These are phyloP conservation scores for Exephanes ischioxanthus DNA, from an alignment of 2,888 invertebrate genomes.

Conservation along the genomic window DNA sequence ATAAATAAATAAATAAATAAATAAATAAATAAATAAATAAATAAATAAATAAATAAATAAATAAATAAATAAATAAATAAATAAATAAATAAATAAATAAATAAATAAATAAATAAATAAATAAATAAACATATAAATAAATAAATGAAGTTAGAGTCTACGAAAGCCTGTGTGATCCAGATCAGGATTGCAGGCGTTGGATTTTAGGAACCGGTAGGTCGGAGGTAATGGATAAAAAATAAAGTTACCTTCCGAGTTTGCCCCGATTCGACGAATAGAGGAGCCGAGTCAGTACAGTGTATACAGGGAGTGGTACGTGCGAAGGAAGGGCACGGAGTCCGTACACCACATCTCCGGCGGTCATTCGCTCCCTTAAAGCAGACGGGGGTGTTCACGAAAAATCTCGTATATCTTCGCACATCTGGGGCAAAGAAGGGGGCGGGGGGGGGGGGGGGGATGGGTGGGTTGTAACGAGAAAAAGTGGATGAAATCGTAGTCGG, in stretches of 20 bases:
- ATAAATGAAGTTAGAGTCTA: not conserved
- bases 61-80: not conserved
- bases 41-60: not conserved
- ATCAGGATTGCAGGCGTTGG: not conserved
- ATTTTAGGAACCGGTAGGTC: not conserved
- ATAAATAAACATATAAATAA: not conserved
- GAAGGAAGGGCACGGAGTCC: conserved; percentile 16
- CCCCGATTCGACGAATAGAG: not conserved
- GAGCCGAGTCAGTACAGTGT: conserved; percentile 23
- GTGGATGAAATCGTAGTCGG: conserved; percentile 66
- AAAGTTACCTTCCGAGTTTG: conserved; percentile 24
- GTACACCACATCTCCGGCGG: conserved; percentile 35
- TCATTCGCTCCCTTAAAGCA: conserved; percentile 61
- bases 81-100: no score
- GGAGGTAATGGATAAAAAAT: not conserved
- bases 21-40: not conserved
- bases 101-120: not conserved
- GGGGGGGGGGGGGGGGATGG: not conserved
- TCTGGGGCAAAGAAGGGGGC: conserved; percentile 47
- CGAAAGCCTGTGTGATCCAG: not conserved
- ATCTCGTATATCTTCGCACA: conserved; percentile 60
- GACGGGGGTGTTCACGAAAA: conserved; percentile 44
- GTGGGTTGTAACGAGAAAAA: conserved; percentile 59
- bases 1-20: not conserved
- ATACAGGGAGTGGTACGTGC: not conserved